phyloP scores from a whole-genome alignment of 2,113 vertebrate species.

The Tiliqua scincoides region DNA sequence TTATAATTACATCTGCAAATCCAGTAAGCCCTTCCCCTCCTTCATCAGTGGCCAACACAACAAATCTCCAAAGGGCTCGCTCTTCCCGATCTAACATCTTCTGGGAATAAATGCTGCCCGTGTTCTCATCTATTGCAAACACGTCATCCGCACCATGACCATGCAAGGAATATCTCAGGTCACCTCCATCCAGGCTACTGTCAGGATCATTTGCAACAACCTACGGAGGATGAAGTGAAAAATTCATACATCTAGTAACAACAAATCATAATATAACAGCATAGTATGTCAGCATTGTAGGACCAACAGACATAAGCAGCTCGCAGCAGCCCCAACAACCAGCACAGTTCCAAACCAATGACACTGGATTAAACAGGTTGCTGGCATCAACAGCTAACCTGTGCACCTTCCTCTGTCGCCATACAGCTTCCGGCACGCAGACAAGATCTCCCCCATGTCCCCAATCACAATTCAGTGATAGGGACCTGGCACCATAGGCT shows the following conservation, averaged over 20 bases:
- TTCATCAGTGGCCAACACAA: constrained; percentile 89
- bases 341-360: background rate
- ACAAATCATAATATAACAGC: background rate
- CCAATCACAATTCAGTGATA: background rate
- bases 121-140: constrained; percentile 88
- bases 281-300: background rate
- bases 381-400: background rate
- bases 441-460: too few species aligned
- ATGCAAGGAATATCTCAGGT: constrained; percentile 87
- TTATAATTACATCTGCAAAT: constrained; percentile 91
- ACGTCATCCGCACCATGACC: constrained; percentile 86
- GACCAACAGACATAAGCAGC: background rate
- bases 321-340: background rate
- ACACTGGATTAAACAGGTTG: background rate
- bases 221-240: constrained; percentile 65
- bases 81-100: constrained; percentile 85
- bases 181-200: constrained; percentile 79
- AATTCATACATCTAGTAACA: background rate
- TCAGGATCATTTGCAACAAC: constrained; percentile 89
- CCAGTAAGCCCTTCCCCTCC: constrained; percentile 90
- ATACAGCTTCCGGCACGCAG: background rate
- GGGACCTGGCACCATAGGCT: background rate
- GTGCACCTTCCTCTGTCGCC: too few species aligned
- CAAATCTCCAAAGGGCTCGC: constrained; percentile 87
- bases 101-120: constrained; percentile 86